Base-by-base conservation (phyloP, 2,888 invertebrate species). In the Dasypolia templi region DNA sequence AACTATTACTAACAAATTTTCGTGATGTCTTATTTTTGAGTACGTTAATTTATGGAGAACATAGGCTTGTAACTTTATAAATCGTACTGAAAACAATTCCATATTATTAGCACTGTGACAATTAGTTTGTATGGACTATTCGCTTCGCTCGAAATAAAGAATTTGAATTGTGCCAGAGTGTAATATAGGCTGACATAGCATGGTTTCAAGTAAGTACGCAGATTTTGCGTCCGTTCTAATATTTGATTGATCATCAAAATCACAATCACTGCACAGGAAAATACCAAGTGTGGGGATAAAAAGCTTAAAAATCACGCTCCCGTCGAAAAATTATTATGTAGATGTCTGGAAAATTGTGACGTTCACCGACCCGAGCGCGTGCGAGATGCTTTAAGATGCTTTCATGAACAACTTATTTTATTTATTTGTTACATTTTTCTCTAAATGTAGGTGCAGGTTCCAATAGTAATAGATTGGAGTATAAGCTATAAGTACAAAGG, bases 361-460 rank as follows among this genome's bases (percentile, higher is more conserved):
- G 17, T 26, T 59, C 12, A 32, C 5, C 32, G 46, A 59, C 39
- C 4, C 9, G 19, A 35, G 46, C 32, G 46, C 32, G 17, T 35
- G 19, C 39, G 5, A 5, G 26, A 0, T 1, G 2, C 29, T 17
- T 5, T 26, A 32, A 32, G n/a, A 61, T 39, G n/a, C 44, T 42
- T 72, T 72, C 63, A 63, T 58, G 55, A 14, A 12, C 56, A 32
- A 32, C 5, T 42, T 51, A 56, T 56, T 62, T 58, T 42, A 78
- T 46, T 64, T 46, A 22, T 9, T 19, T 53, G n/a, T 29, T 14
- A 35, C 17, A 62, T 78, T 44, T 49, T 56, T n/a, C 14, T 26
- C 26, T n/a, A 17, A 56, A 49, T 26, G 12, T 56, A 22, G n/a
- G 58, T 35, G 17, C 12, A 69, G 17, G 32, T 55, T 68, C 32